Conservation (phyloP, 2,113 vertebrate genomes). For the Melanotaenia duboulayi region DNA sequence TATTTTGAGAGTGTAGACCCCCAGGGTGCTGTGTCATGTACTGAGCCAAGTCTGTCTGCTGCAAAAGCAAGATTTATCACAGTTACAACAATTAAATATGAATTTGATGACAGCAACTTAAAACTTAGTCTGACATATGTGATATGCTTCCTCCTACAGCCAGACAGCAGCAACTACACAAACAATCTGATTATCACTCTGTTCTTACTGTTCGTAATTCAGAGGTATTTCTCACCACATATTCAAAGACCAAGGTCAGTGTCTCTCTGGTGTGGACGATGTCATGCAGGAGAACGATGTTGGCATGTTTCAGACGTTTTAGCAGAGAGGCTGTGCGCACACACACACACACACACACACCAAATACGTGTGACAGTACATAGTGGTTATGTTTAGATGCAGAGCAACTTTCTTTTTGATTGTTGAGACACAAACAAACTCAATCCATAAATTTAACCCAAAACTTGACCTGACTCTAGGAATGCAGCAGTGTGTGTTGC, state of each 20-base stretch:
- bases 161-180: too few species aligned
- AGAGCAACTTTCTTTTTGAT: too few species aligned
- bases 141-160: background rate
- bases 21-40: slow-evolving; percentile 91
- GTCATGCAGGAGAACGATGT: slow-evolving; percentile 91
- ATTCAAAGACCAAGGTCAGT: slow-evolving; percentile 93
- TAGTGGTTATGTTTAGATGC: too few species aligned
- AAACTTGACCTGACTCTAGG: too few species aligned
- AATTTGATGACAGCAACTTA: too few species aligned
- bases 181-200: background rate
- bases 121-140: too few species aligned
- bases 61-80: slow-evolving; percentile 9
- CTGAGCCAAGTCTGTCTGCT: slow-evolving; percentile 91
- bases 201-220: too few species aligned
- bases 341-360: background rate
- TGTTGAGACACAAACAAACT: too few species aligned
- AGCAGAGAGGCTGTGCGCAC: slow-evolving; percentile 86
- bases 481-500: too few species aligned
- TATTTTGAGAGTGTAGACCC: slow-evolving; percentile 86
- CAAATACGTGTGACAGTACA: background rate
- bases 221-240: slow-evolving; percentile 84
- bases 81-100: too few species aligned
- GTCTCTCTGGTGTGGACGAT: slow-evolving; percentile 91
- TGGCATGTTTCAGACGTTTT: slow-evolving; percentile 91
- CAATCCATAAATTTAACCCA: too few species aligned